Evolutionary conservation across 2,888 invertebrate genomes (phyloP).

Genomic region (Desoria tigrina): DNA sequence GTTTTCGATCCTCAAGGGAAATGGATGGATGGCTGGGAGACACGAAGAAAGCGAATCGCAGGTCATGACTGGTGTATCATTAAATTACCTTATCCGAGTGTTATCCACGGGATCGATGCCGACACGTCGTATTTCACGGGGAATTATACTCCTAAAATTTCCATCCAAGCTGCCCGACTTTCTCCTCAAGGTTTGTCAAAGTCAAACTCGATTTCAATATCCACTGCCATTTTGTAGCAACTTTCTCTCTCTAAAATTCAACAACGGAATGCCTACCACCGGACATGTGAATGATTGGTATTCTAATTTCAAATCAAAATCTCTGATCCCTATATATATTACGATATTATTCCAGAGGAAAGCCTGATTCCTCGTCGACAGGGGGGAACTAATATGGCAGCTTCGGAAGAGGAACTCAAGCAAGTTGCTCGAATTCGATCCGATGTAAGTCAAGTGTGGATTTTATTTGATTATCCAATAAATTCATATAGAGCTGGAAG

Average conservation of each 20-base stretch:
- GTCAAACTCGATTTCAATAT: too few species aligned
- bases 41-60: slow-evolving; percentile 63
- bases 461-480: slow-evolving; percentile 6
- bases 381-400: slow-evolving; percentile 52
- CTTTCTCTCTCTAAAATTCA: too few species aligned
- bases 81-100: slow-evolving; percentile 60
- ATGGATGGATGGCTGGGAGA: slow-evolving; percentile 73
- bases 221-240: too few species aligned
- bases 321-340: too few species aligned
- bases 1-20: slow-evolving; percentile 66
- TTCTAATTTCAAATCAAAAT: too few species aligned
- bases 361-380: slow-evolving; percentile 59
- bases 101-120: slow-evolving; percentile 58
- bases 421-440: slow-evolving; percentile 16
- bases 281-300: not conserved
- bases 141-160: slow-evolving; percentile 66
- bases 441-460: slow-evolving; percentile 25
- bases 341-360: too few species aligned
- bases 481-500: not conserved
- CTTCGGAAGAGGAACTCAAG: slow-evolving; percentile 25
- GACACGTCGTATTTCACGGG: slow-evolving; percentile 68
- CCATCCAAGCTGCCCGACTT: slow-evolving; percentile 64
- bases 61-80: slow-evolving; percentile 69
- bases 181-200: slow-evolving; percentile 62
- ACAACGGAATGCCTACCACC: not conserved